Conservation (phyloP, 2,888 invertebrate genomes). For the Eubasilissa splendida region DNA sequence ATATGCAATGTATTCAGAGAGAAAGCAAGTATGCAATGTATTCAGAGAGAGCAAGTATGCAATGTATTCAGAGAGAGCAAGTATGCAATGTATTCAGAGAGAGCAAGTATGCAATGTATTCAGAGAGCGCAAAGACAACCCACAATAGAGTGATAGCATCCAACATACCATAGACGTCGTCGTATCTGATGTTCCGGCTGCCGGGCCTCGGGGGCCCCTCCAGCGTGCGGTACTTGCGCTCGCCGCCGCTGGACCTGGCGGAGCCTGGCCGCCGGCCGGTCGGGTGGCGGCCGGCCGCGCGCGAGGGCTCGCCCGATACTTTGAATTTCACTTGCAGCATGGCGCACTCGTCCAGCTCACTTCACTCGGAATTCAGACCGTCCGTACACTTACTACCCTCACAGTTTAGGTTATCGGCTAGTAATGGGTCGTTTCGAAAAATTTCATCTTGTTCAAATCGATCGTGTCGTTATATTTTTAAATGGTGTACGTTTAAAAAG, state of each 20-base stretch:
- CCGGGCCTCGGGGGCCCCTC: slow-evolving; percentile 48
- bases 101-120: no score
- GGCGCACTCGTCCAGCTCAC: slow-evolving; percentile 60
- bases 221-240: slow-evolving; percentile 45
- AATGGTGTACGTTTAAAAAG: no score
- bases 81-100: no score
- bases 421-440: no score
- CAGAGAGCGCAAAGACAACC: no score
- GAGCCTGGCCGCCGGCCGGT: slow-evolving; percentile 2
- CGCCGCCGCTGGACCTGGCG: neutral
- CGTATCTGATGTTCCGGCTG: slow-evolving; percentile 39
- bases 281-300: slow-evolving; percentile 54
- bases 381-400: neutral
- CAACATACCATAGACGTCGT: slow-evolving; percentile 45
- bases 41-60: no score
- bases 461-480: no score
- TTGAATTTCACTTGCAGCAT: slow-evolving; percentile 70
- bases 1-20: no score
- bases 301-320: slow-evolving; percentile 68
- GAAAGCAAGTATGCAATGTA: no score
- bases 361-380: neutral
- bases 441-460: no score
- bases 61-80: no score
- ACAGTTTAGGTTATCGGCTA: neutral
- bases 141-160: no score